Evolutionary conservation across 1,140 invertebrate genomes (phyloP).

Genomic region (Brachionus asplanchnoidis): DNA sequence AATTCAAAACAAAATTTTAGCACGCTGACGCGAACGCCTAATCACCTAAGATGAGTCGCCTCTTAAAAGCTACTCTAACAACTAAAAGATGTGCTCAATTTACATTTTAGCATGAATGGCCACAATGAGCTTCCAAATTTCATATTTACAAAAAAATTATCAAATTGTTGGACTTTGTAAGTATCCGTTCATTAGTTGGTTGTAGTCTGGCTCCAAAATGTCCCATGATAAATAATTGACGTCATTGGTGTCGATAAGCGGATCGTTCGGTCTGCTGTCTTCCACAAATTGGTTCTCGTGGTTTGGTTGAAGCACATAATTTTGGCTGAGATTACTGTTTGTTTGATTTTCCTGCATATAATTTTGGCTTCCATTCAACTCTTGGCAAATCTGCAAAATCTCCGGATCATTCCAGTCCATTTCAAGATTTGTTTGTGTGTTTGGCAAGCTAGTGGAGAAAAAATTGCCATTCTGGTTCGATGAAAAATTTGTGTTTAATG

Average conservation of each 20-base stretch:
- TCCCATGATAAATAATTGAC: not conserved
- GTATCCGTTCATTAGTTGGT: conserved; percentile 4
- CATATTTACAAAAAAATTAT: not conserved
- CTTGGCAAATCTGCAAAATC: not conserved
- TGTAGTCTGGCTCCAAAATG: conserved; percentile 2
- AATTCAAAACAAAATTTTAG: not conserved
- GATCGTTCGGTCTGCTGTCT: not conserved
- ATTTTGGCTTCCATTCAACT: not conserved
- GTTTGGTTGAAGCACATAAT: not conserved
- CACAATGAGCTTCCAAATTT: not conserved
- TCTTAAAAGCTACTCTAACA: not conserved
- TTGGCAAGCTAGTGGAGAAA: not conserved
- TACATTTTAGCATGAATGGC: not conserved
- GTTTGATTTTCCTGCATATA: not conserved
- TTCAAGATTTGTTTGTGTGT: not conserved
- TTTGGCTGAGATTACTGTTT: not conserved
- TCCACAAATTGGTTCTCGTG: not conserved
- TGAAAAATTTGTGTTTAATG: not conserved
- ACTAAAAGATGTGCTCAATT: not conserved
- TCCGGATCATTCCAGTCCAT: conserved; percentile 21
- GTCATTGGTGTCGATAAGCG: not conserved
- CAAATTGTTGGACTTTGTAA: not conserved
- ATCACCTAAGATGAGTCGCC: not conserved
- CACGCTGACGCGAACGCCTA: not conserved
- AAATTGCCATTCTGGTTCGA: not conserved